Conservation (phyloP, 2,113 vertebrate genomes). For the Dicerorhinus sumatrensis region DNA sequence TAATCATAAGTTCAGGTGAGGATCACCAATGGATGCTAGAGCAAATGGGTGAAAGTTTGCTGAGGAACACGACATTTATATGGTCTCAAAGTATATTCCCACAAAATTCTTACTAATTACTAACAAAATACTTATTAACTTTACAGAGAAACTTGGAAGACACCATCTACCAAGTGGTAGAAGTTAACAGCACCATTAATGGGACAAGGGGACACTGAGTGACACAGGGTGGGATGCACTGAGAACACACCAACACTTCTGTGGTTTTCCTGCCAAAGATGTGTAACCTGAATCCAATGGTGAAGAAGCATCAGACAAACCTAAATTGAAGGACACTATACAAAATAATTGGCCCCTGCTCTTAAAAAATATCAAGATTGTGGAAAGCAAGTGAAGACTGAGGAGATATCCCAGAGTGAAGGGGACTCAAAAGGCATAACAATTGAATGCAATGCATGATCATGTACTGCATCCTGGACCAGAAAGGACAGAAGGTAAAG, state of each 20-base stretch:
- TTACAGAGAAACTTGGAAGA: not conserved
- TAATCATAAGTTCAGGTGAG: not conserved
- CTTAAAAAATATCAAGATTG: not conserved
- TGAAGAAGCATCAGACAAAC: not conserved
- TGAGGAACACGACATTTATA: not conserved
- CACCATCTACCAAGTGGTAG: not conserved
- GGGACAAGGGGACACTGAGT: accelerated
- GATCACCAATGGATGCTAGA: not conserved
- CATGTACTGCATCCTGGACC: not conserved
- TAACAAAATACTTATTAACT: not conserved
- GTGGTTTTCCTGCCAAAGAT: not conserved
- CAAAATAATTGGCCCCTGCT: not conserved
- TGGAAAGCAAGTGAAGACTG: not conserved
- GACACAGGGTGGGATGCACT: not conserved
- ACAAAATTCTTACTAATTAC: not conserved
- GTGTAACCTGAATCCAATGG: not conserved
- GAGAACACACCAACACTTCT: not conserved
- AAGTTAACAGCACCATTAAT: not conserved
- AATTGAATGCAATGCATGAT: not conserved
- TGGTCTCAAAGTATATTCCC: not conserved
- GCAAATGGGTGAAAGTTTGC: not conserved
- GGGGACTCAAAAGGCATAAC: not conserved
- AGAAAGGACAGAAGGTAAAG: not conserved
- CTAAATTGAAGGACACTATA: not conserved
- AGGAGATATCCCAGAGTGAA: not conserved